A percentile compares a stretch with the other conserved stretches of the same genome.
phyloP scores from a whole-genome alignment of 35 echinoderm and acorn worm genomes.

The Eucidaris tribuloides region DNA sequence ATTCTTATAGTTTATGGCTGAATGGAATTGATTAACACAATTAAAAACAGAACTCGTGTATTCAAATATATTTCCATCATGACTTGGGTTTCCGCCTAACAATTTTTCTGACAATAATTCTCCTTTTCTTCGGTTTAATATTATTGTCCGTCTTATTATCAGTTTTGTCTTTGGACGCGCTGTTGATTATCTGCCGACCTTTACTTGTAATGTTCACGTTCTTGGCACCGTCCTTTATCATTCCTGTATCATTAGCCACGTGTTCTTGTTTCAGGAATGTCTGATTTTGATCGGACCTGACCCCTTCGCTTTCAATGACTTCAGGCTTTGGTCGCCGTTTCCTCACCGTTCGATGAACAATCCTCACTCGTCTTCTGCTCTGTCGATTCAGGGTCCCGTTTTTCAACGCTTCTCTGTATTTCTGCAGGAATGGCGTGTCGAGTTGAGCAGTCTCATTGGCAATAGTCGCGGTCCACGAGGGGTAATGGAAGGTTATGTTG shows the following conservation, averaged over 20 bases:
- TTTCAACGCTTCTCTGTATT: slow-evolving; percentile 50
- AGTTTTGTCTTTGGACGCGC: too few relatives aligned
- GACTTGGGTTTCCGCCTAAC: background rate
- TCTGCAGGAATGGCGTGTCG: slow-evolving; percentile 61
- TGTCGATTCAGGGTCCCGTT: slow-evolving; percentile 6
- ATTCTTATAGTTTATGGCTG: too few relatives aligned
- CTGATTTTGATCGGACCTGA: background rate
- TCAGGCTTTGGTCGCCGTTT: background rate
- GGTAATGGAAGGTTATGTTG: slow-evolving; percentile 62
- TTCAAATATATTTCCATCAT: too few relatives aligned
- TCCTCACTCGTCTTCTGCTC: background rate
- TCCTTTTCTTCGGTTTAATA: background rate
- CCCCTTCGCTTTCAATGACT: background rate
- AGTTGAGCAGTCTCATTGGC: slow-evolving; percentile 31
- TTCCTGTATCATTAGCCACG: too few relatives aligned
- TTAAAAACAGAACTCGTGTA: too few relatives aligned
- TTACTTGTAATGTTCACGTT: background rate
- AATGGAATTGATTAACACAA: too few relatives aligned
- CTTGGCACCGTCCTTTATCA: background rate
- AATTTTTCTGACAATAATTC: background rate
- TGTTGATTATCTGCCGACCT: too few relatives aligned
- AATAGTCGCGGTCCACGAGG: slow-evolving; percentile 43
- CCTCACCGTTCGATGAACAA: background rate
- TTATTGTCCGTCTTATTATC: background rate
- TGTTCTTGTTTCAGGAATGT: too few relatives aligned